Conservation (phyloP, 2,797 vertebrate genomes). For the Manis crassicaudata region DNA sequence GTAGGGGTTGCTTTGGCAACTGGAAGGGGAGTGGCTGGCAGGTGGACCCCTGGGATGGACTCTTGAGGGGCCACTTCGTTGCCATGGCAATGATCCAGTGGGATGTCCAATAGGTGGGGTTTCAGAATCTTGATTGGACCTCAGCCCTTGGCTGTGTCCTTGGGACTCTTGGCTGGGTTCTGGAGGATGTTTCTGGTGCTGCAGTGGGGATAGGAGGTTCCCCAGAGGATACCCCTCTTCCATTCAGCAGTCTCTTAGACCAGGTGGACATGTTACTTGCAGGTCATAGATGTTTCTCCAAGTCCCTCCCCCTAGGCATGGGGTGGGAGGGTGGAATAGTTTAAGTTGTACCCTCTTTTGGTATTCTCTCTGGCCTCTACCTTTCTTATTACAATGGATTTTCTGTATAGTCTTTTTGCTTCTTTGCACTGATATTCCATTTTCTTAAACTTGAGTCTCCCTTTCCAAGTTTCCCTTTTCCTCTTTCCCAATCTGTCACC, state of each 20-base stretch:
- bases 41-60: conserved; percentile 63
- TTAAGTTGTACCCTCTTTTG: background rate
- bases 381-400: background rate
- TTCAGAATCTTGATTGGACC: background rate
- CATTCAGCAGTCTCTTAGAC: background rate
- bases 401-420: conserved; percentile 19
- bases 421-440: background rate
- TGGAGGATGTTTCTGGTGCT: background rate
- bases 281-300: background rate
- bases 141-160: background rate
- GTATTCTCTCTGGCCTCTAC: background rate
- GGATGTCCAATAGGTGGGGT: conserved; percentile 40
- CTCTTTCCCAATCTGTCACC: background rate
- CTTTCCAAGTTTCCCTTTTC: background rate
- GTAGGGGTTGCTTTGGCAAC: conserved; percentile 68
- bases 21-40: conserved; percentile 52
- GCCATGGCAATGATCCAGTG: conserved; percentile 41
- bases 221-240: background rate
- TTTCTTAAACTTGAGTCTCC: conserved; percentile 42
- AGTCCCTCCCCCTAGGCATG: background rate
- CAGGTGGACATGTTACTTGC: background rate
- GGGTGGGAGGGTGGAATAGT: background rate
- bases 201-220: background rate
- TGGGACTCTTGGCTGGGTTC: background rate
- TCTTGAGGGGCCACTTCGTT: conserved; percentile 65